Conservation (phyloP, 2,797 vertebrate species). For the Euthynnus affinis region DNA sequence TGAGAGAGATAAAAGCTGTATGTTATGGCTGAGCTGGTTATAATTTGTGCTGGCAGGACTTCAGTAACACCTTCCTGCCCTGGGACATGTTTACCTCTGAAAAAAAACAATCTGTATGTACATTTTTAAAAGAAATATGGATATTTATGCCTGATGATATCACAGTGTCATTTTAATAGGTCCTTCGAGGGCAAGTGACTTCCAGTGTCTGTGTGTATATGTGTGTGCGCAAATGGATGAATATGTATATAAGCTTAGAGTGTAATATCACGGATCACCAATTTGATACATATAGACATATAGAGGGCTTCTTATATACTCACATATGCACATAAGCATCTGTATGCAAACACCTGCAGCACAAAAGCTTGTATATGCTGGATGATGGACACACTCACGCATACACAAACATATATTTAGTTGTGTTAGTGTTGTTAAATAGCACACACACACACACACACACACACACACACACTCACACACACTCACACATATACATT, state of each 20-base stretch:
- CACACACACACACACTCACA: conserved; percentile 8
- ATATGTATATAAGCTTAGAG: conserved; percentile 74
- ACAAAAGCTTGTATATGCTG: conserved; percentile 23
- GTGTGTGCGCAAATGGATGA: conserved; percentile 52
- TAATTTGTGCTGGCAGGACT: conserved; percentile 13
- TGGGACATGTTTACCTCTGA: conserved; percentile 30
- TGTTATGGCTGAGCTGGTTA: not conserved
- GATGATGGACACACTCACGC: not conserved
- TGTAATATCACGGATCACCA: conserved; percentile 75
- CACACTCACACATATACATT: not conserved
- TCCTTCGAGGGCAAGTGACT: conserved; percentile 57
- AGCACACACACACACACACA: not conserved
- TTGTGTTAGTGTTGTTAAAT: not conserved
- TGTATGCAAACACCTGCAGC: conserved; percentile 59
- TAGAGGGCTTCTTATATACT: conserved; percentile 40
- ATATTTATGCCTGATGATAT: conserved; percentile 64
- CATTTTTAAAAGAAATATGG: conserved; percentile 44
- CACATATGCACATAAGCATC: conserved; percentile 23
- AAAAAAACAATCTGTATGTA: conserved; percentile 3
- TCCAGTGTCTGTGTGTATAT: conserved; percentile 41
- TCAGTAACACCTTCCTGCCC: conserved; percentile 5
- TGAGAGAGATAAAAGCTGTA: not conserved
- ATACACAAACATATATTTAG: conserved; percentile 11
- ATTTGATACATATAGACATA: conserved; percentile 64
- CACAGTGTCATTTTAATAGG: conserved; percentile 57